Evolutionary conservation across 2,888 invertebrate genomes (phyloP).

Genomic region (Holacanthella duospinosa): DNA sequence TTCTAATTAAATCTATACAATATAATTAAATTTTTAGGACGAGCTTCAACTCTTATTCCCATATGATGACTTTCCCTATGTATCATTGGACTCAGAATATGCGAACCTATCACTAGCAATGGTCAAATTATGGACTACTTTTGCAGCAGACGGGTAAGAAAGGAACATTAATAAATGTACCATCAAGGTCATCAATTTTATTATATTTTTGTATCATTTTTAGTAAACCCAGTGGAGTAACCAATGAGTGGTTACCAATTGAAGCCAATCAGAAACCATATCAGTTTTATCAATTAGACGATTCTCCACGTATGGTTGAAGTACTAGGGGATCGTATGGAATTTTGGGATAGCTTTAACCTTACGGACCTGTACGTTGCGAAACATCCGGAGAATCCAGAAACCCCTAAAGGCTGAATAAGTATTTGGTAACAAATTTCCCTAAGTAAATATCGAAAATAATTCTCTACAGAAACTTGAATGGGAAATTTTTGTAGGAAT

Average conservation of each 20-base stretch:
- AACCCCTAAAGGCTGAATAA: too few relatives aligned
- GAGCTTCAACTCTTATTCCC: slow-evolving; percentile 7
- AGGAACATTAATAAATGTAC: background rate
- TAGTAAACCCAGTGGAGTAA: background rate
- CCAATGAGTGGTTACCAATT: slow-evolving; percentile 1
- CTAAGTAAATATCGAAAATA: too few relatives aligned
- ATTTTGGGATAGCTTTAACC: slow-evolving; percentile 9
- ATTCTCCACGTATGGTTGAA: background rate
- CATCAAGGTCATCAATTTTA: background rate
- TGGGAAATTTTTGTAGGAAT: too few relatives aligned
- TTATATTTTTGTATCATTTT: too few relatives aligned
- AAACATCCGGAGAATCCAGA: too few relatives aligned
- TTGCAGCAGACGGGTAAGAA: too few relatives aligned
- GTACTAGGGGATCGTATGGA: background rate
- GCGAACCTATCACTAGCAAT: slow-evolving; percentile 2
- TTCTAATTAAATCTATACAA: too few relatives aligned
- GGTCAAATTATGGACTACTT: slow-evolving; percentile 5
- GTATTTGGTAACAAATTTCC: too few relatives aligned
- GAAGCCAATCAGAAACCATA: too few relatives aligned
- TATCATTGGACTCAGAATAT: background rate
- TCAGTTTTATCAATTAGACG: background rate
- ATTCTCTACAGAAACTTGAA: too few relatives aligned
- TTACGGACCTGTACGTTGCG: background rate
- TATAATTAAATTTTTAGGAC: too few relatives aligned
- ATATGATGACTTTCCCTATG: background rate